Percentiles rank a stretch among this genome's conserved stretches.
Evolutionary conservation across 2,888 invertebrate species (phyloP).

Genomic region (Coleophora deauratella): DNA sequence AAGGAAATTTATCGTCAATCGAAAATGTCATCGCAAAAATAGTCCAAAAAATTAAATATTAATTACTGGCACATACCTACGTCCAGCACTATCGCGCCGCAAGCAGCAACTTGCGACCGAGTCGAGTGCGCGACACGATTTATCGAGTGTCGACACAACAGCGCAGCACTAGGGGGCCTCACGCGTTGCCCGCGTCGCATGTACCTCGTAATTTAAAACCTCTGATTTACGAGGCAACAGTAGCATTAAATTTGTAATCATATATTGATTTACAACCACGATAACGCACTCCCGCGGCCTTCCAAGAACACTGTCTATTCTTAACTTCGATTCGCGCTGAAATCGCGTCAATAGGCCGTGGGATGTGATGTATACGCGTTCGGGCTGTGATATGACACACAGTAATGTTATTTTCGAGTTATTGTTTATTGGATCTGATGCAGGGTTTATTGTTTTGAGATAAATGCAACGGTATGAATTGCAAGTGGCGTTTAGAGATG

Average conservation of each 20-base stretch:
- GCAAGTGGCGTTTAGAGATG: not conserved
- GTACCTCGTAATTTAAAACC: constrained; percentile 71
- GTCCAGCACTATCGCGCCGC: not conserved
- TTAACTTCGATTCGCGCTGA: constrained; percentile 30
- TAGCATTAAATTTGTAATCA: constrained; percentile 75
- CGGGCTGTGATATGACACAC: constrained; percentile 14
- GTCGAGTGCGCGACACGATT: constrained; percentile 29
- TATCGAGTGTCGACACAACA: constrained; percentile 64
- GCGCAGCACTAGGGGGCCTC: constrained; percentile 70
- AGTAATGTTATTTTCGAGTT: constrained; percentile 9
- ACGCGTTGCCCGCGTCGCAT: constrained; percentile 63
- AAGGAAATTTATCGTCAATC: no score
- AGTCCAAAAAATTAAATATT: constrained; percentile 5
- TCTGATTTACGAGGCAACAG: constrained; percentile 71
- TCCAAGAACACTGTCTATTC: constrained; percentile 48
- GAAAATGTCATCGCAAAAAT: not conserved
- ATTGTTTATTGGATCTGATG: constrained; percentile 10
- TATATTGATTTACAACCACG: constrained; percentile 71
- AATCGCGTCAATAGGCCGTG: constrained; percentile 49
- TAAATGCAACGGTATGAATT: not conserved
- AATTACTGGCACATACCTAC: not conserved
- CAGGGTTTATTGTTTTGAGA: not conserved
- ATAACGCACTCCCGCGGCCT: constrained; percentile 64
- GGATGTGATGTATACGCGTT: constrained; percentile 20
- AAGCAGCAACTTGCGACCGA: not conserved